phyloP scores from a whole-genome alignment of 2,888 invertebrate species.

The Gasteruption jaculator region DNA sequence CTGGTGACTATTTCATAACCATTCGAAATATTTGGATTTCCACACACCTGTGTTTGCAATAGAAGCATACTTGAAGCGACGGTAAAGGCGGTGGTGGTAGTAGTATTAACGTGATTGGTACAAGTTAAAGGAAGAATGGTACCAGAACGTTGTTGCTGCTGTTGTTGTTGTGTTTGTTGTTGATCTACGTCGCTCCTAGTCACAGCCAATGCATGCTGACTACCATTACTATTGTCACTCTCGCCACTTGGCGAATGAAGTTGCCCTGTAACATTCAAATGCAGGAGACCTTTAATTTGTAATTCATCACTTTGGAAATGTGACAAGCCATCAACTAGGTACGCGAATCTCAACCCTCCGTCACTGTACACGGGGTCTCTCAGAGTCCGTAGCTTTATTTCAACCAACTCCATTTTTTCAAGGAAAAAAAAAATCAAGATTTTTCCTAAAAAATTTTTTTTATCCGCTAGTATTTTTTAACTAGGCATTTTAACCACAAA shows the following conservation, averaged over 20 bases:
- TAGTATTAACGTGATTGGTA: slow-evolving; percentile 55
- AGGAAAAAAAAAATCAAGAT: too few species aligned
- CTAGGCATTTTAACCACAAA: too few species aligned
- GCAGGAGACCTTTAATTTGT: background rate
- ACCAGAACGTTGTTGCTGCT: slow-evolving; percentile 43
- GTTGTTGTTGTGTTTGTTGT: slow-evolving; percentile 35
- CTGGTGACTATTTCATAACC: too few species aligned
- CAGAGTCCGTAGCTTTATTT: too few species aligned
- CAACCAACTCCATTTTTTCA: too few species aligned
- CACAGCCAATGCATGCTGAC: slow-evolving; percentile 37
- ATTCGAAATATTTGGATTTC: too few species aligned
- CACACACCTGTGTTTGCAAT: slow-evolving; percentile 88
- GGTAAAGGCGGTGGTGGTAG: slow-evolving; percentile 58
- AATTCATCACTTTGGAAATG: too few species aligned
- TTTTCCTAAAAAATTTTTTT: too few species aligned
- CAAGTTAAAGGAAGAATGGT: slow-evolving; percentile 54
- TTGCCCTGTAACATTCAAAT: slow-evolving; percentile 38
- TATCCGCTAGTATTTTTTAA: too few species aligned
- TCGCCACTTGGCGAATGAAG: slow-evolving; percentile 43
- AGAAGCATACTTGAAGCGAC: slow-evolving; percentile 86
- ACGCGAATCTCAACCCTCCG: too few species aligned
- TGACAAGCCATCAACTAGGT: too few species aligned
- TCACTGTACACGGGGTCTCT: too few species aligned
- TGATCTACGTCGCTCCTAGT: slow-evolving; percentile 36
- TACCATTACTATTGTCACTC: slow-evolving; percentile 43